Conservation (phyloP, 2,888 invertebrate species). For the Mongoloraphidia duomilia region DNA sequence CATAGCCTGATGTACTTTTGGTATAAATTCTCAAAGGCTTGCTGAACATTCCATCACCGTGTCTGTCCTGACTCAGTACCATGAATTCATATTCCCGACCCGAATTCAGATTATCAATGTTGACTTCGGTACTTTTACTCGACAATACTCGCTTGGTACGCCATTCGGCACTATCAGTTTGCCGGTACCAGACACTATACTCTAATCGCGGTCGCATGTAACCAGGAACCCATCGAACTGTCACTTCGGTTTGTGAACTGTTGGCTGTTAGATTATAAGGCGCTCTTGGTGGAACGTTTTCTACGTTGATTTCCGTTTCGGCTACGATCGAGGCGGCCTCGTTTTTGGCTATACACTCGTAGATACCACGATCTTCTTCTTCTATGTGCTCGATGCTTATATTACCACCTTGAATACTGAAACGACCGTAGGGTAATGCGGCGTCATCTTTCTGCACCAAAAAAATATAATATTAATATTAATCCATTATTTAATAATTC, state of each 20-base stretch:
- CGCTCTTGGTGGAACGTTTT: conserved; percentile 80
- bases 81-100: conserved; percentile 78
- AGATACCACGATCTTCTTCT: conserved; percentile 76
- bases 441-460: conserved; percentile 54
- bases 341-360: conserved; percentile 72
- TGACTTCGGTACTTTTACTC: conserved; percentile 58
- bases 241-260: conserved; percentile 54
- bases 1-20: conserved; percentile 29
- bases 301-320: conserved; percentile 67
- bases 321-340: conserved; percentile 73
- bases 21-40: conserved; percentile 65
- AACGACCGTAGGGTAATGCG: conserved; percentile 51
- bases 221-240: conserved; percentile 72
- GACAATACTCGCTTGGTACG: conserved; percentile 63
- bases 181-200: conserved; percentile 77
- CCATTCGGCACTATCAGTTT: conserved; percentile 65
- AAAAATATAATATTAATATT: not conserved
- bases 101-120: conserved; percentile 59
- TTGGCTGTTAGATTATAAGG: conserved; percentile 75
- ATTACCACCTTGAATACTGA: conserved; percentile 56
- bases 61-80: conserved; percentile 74
- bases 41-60: conserved; percentile 83
- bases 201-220: conserved; percentile 63
- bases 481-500: not conserved
- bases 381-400: conserved; percentile 68